These are phyloP conservation scores for Campaea margaritaria DNA, from an alignment of 2,888 invertebrate species.

Conservation along the genomic window DNA sequence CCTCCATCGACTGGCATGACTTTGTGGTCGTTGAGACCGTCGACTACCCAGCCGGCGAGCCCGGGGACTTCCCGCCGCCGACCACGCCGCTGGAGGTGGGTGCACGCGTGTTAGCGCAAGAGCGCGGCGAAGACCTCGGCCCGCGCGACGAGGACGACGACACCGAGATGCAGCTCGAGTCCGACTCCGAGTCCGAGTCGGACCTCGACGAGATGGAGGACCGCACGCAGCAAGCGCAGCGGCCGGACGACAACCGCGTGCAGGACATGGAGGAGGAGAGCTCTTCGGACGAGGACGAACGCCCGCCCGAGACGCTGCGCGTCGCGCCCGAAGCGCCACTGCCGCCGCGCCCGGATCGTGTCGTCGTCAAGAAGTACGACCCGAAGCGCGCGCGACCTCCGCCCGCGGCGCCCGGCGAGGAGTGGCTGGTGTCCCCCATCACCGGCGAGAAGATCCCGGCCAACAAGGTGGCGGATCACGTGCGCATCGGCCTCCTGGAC, in stretches of 20 bases:
- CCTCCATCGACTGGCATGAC: slow-evolving; percentile 99
- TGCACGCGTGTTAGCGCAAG: slow-evolving; percentile 93
- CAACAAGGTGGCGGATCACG: slow-evolving; percentile 97
- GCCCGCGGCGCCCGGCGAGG: slow-evolving; percentile 87
- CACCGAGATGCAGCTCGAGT: slow-evolving; percentile 96
- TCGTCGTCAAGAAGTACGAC: slow-evolving; percentile 98
- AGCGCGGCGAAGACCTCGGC: slow-evolving; percentile 89
- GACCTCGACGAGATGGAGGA: slow-evolving; percentile 89
- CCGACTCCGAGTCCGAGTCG: slow-evolving; percentile 88
- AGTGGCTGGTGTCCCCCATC: slow-evolving; percentile 98
- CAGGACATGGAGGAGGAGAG: slow-evolving; percentile 98
- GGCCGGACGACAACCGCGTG: slow-evolving; percentile 83
- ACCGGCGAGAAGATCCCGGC: slow-evolving; percentile 99
- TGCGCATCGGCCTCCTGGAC: slow-evolving; percentile 98
- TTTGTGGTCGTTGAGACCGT: slow-evolving; percentile 99
- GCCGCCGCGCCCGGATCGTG: slow-evolving; percentile 96
- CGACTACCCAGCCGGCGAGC: slow-evolving; percentile 98
- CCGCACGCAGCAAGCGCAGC: slow-evolving; percentile 74
- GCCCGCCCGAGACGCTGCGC: slow-evolving; percentile 52
- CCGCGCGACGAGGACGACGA: slow-evolving; percentile 86
- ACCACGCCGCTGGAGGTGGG: slow-evolving; percentile 99
- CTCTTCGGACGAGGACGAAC: slow-evolving; percentile 80
- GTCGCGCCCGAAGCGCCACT: slow-evolving; percentile 85
- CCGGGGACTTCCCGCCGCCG: slow-evolving; percentile 98
- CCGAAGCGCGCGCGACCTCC: slow-evolving; percentile 89